These are phyloP conservation scores for Physeter macrocephalus DNA, from an alignment of 2,113 vertebrate genomes.

Conservation along the genomic window DNA sequence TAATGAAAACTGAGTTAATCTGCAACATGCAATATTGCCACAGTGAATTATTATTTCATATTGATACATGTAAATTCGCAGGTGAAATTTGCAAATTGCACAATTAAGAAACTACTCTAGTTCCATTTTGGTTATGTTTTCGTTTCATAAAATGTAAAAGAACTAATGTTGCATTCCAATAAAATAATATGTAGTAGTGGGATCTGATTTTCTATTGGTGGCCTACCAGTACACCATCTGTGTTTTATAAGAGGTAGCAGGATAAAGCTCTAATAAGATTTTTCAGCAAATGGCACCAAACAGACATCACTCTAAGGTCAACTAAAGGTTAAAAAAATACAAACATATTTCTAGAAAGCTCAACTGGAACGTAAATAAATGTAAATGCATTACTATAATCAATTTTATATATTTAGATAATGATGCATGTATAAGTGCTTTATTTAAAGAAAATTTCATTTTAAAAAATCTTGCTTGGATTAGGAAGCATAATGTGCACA, in stretches of 20 bases:
- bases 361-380: slow-evolving; percentile 36
- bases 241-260: slow-evolving; percentile 58
- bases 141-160: not conserved
- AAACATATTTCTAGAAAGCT: not conserved
- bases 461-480: not conserved
- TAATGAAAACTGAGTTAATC: not conserved
- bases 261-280: slow-evolving; percentile 71
- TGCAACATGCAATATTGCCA: not conserved
- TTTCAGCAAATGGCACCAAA: slow-evolving; percentile 73
- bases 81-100: not conserved
- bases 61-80: not conserved
- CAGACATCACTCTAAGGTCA: slow-evolving; percentile 65
- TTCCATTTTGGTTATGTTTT: not conserved
- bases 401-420: not conserved
- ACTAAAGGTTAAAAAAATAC: slow-evolving; percentile 63
- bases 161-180: slow-evolving; percentile 45
- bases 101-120: not conserved
- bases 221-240: slow-evolving; percentile 65
- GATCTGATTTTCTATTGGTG: slow-evolving; percentile 63
- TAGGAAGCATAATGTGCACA: not conserved
- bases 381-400: not conserved
- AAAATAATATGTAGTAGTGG: slow-evolving; percentile 61
- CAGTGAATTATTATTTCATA: not conserved
- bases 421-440: not conserved
- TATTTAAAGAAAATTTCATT: not conserved